A percentile compares a stretch with the other conserved stretches of the same genome.
Evolutionary conservation across 2,888 invertebrate species (phyloP).

Genomic region (Drosophila percnosoma): DNA sequence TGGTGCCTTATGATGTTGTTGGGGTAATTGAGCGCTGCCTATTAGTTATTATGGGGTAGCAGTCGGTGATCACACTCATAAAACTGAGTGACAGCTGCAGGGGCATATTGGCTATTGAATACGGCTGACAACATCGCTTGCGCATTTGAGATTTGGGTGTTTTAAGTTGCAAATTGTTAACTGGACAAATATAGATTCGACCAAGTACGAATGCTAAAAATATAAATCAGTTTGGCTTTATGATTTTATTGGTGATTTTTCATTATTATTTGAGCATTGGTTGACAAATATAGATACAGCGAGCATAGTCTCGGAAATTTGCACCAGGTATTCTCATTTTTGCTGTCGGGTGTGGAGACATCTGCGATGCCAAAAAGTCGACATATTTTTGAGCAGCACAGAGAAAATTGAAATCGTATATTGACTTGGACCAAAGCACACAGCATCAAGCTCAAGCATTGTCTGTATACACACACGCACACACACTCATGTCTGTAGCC

Average conservation of each 20-base stretch:
- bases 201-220: neutral
- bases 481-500: too few relatives aligned
- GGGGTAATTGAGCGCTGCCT: slow-evolving; percentile 45
- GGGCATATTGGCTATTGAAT: neutral
- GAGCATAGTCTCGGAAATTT: neutral
- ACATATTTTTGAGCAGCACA: neutral
- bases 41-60: slow-evolving; percentile 27
- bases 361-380: neutral
- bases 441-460: neutral
- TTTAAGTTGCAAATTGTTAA: neutral
- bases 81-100: neutral
- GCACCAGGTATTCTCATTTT: neutral
- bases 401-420: neutral
- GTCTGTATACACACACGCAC: neutral
- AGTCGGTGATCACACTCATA: neutral
- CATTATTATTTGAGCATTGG: neutral
- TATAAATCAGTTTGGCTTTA: neutral
- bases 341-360: neutral
- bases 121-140: neutral
- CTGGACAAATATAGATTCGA: neutral
- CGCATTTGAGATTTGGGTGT: neutral
- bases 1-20: slow-evolving; percentile 47
- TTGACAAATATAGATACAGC: neutral
- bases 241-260: neutral
- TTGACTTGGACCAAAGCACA: neutral